Percentiles rank a stretch among this genome's conserved stretches.
phyloP scores from a whole-genome alignment of 64 coral and sea anemone genomes.

The Hydrozoanthus tunicans region DNA sequence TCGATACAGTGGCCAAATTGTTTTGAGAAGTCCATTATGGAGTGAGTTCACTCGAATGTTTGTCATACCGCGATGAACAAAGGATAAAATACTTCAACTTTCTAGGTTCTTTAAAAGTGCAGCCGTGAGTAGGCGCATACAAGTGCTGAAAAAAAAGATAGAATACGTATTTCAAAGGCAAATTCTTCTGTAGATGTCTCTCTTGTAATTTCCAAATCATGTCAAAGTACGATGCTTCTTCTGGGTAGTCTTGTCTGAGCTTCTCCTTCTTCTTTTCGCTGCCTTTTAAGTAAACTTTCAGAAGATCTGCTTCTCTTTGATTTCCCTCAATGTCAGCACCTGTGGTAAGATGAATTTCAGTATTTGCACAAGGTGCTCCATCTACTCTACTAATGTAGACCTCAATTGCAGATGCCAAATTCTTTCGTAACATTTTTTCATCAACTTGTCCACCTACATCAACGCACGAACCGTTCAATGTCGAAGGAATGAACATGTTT shows the following conservation, averaged over 20 bases:
- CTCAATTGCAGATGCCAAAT: constrained; percentile 61
- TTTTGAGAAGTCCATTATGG: no score
- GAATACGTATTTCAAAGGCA: constrained; percentile 71
- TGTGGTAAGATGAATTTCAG: constrained; percentile 65
- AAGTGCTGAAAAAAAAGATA: constrained; percentile 13
- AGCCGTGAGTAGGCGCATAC: no score
- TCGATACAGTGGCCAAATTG: not conserved
- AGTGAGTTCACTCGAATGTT: no score
- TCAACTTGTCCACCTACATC: constrained; percentile 17
- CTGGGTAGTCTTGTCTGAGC: constrained; percentile 30
- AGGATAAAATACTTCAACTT: no score
- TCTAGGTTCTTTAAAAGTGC: no score
- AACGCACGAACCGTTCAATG: constrained; percentile 57
- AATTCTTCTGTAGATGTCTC: constrained; percentile 48
- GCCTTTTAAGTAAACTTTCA: constrained; percentile 64
- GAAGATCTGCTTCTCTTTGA: constrained; percentile 27
- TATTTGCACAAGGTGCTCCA: constrained; percentile 39
- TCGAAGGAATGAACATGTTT: constrained; percentile 73
- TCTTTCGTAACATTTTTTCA: constrained; percentile 38
- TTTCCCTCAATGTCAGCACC: constrained; percentile 19
- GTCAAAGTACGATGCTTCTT: constrained; percentile 45
- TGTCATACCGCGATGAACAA: no score
- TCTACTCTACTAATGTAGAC: constrained; percentile 70
- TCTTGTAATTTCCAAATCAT: constrained; percentile 61
- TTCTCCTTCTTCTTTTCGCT: constrained; percentile 50